phyloP scores from a whole-genome alignment of 2,113 vertebrate species.

The Cariama cristata region DNA sequence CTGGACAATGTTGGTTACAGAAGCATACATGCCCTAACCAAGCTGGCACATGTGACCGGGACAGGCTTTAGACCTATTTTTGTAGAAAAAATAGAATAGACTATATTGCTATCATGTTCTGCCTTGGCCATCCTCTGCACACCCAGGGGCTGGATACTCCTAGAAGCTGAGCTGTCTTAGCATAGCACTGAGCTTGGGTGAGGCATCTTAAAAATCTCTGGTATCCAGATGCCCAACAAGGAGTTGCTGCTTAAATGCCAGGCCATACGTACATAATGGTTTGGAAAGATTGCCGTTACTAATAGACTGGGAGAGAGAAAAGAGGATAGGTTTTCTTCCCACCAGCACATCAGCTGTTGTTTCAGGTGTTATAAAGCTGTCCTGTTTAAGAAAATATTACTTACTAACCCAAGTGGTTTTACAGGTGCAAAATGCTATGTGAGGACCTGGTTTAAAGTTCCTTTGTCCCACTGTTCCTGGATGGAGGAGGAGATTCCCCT shows the following conservation, averaged over 20 bases:
- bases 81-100: neutral
- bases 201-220: neutral
- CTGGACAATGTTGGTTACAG: accelerated
- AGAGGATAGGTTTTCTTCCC: neutral
- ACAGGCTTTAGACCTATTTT: neutral
- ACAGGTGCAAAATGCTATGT: neutral
- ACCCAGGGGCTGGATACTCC: neutral
- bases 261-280: neutral
- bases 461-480: neutral
- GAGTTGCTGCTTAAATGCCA: neutral
- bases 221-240: accelerated
- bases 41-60: neutral
- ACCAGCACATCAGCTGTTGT: neutral
- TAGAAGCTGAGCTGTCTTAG: neutral
- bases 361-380: neutral
- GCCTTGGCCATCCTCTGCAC: neutral
- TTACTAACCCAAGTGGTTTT: neutral
- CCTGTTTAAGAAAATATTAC: neutral
- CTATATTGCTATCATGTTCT: neutral
- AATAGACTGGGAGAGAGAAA: neutral
- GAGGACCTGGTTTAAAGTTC: neutral
- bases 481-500: neutral
- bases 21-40: neutral
- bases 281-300: neutral
- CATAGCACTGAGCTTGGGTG: neutral